Conservation (phyloP, 2,888 invertebrate species). For the Furcula furcula region DNA sequence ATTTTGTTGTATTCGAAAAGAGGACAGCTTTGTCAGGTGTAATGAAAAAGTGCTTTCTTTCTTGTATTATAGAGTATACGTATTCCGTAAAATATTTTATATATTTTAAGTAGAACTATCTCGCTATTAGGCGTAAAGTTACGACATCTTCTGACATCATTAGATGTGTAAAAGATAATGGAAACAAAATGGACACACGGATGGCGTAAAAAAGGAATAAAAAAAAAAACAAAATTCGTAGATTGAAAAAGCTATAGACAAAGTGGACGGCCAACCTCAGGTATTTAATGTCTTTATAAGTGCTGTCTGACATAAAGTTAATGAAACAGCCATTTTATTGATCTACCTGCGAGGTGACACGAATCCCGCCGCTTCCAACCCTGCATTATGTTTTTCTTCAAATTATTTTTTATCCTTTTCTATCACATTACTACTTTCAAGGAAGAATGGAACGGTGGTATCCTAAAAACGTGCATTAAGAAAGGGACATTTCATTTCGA, state of each 20-base stretch:
- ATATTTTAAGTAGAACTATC: no score
- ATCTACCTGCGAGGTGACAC: constrained; percentile 78
- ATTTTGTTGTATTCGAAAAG: no score
- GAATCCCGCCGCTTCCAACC: constrained; percentile 64
- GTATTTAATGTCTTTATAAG: constrained; percentile 80
- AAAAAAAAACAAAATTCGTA: constrained; percentile 18
- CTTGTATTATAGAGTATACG: no score
- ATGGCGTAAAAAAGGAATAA: constrained; percentile 24
- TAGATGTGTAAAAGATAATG: constrained; percentile 41
- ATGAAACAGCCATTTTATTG: constrained; percentile 77
- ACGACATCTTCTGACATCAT: constrained; percentile 18
- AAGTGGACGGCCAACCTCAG: constrained; percentile 51
- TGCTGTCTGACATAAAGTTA: constrained; percentile 70
- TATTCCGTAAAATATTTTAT: no score
- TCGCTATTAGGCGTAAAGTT: constrained; percentile 4
- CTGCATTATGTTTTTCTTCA: constrained; percentile 73
- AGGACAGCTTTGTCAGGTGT: no score
- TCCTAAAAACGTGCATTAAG: constrained; percentile 56
- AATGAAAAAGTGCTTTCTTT: no score
- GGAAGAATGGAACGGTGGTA: constrained; percentile 40
- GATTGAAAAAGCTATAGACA: constrained; percentile 37
- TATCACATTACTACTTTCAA: constrained; percentile 8
- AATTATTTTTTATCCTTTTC: constrained; percentile 59
- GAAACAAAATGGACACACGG: constrained; percentile 32
- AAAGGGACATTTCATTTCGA: constrained; percentile 71